Percentiles rank a stretch among this genome's conserved stretches.
phyloP scores from a whole-genome alignment of 2,797 vertebrate species.

The Anomalospiza imberbis region DNA sequence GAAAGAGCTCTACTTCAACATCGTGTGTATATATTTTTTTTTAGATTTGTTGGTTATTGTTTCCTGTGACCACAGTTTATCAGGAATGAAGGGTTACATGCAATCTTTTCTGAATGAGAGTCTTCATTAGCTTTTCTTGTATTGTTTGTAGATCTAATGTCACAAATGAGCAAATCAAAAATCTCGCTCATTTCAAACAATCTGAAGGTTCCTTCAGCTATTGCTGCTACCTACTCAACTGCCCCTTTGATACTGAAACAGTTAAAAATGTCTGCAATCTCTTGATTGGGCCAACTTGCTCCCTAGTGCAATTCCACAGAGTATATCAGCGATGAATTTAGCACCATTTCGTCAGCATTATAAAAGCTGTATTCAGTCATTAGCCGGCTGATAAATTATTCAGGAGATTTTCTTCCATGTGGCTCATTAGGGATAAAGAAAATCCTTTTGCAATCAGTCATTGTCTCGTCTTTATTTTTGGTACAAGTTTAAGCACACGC shows the following conservation, averaged over 20 bases:
- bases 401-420: conserved; percentile 24
- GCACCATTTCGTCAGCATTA: conserved; percentile 14
- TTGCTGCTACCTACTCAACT: not conserved
- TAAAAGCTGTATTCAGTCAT: conserved; percentile 22
- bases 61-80: not conserved
- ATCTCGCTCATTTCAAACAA: not conserved
- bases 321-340: conserved; percentile 25
- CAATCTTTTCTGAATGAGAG: not conserved
- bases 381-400: conserved; percentile 49
- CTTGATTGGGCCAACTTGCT: not conserved
- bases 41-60: not conserved
- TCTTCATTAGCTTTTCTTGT: not conserved
- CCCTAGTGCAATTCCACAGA: not conserved
- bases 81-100: not conserved
- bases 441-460: conserved; percentile 22
- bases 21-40: not conserved
- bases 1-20: not conserved
- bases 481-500: not conserved
- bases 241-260: not conserved
- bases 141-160: not conserved
- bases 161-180: not conserved
- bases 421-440: not conserved
- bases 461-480: conserved; percentile 7
- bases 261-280: conserved; percentile 7
- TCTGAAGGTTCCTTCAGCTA: not conserved